Conservation (phyloP, 1,140 invertebrate genomes). For the Cepaea nemoralis region DNA sequence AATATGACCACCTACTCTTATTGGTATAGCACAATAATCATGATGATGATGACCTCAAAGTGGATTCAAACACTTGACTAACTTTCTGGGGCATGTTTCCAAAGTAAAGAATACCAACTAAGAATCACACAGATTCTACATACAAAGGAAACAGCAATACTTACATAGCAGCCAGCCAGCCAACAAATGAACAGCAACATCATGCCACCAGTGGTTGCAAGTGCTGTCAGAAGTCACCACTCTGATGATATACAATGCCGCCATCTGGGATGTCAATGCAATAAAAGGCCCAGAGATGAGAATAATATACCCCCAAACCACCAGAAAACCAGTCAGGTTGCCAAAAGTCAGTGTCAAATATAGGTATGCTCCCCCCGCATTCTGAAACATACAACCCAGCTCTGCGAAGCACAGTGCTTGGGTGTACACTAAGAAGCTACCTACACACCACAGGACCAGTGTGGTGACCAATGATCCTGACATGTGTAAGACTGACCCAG, state of each 20-base stretch:
- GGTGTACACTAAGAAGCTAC: conserved; percentile 22
- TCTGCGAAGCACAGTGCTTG: conserved; percentile 92
- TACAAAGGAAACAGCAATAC: too few relatives aligned
- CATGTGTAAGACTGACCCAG: conserved; percentile 17
- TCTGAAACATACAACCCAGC: conserved; percentile 90
- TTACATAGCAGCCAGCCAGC: conserved; percentile 43
- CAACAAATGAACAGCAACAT: conserved; percentile 34
- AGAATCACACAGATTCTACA: too few relatives aligned
- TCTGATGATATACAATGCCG: conserved; percentile 45
- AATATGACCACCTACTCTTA: too few relatives aligned
- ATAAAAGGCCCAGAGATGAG: conserved; percentile 81
- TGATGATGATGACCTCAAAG: too few relatives aligned
- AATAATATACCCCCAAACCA: conserved; percentile 83
- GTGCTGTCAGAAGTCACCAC: conserved; percentile 15
- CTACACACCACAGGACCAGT: conserved; percentile 32
- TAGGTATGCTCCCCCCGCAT: conserved; percentile 95
- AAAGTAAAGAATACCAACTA: too few relatives aligned
- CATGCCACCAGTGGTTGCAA: conserved; percentile 34
- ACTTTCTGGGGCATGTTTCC: too few relatives aligned
- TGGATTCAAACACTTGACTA: too few relatives aligned
- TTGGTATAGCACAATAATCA: too few relatives aligned
- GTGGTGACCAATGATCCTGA: conserved; percentile 39
- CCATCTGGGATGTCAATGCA: conserved; percentile 43
- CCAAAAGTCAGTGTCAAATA: conserved; percentile 91
- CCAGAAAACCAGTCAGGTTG: conserved; percentile 88